Conservation (phyloP, 1,140 invertebrate genomes). For the Orussus abietinus region DNA sequence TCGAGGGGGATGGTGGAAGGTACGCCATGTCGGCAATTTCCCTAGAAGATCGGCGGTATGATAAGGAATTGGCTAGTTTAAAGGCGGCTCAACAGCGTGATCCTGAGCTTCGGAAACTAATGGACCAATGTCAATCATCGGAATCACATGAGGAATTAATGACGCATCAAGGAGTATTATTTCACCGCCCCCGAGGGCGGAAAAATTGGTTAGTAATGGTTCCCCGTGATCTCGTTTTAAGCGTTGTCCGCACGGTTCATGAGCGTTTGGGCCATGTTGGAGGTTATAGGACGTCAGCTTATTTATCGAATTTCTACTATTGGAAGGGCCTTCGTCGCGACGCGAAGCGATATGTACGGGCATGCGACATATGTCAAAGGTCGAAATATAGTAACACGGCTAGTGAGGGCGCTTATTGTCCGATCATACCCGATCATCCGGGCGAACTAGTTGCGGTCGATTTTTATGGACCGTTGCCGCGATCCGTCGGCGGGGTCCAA, state of each 20-base stretch:
- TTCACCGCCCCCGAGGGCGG: too few relatives aligned
- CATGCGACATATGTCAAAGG: constrained; percentile 15
- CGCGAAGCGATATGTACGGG: constrained; percentile 15
- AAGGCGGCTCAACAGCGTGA: too few relatives aligned
- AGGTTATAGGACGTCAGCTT: constrained; percentile 24
- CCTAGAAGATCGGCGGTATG: too few relatives aligned
- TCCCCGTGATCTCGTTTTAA: not conserved
- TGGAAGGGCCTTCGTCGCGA: constrained; percentile 18
- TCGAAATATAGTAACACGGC: constrained; percentile 2
- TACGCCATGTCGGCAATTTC: too few relatives aligned
- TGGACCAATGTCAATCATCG: too few relatives aligned
- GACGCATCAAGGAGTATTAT: too few relatives aligned
- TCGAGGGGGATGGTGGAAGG: constrained; percentile 3
- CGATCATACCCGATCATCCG: constrained; percentile 14
- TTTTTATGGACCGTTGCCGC: constrained; percentile 9
- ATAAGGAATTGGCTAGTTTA: too few relatives aligned
- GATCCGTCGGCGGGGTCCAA: not conserved
- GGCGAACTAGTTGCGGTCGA: constrained; percentile 26
- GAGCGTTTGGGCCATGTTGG: constrained; percentile 32
- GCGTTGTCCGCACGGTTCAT: constrained; percentile 17
- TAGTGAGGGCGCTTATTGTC: constrained; percentile 14
- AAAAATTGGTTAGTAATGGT: not conserved
- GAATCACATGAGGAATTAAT: too few relatives aligned
- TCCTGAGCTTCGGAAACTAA: too few relatives aligned
- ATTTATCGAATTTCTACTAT: constrained; percentile 27